Evolutionary conservation across 2,113 vertebrate genomes (phyloP).

Genomic region (Trochalopteron elliotii): DNA sequence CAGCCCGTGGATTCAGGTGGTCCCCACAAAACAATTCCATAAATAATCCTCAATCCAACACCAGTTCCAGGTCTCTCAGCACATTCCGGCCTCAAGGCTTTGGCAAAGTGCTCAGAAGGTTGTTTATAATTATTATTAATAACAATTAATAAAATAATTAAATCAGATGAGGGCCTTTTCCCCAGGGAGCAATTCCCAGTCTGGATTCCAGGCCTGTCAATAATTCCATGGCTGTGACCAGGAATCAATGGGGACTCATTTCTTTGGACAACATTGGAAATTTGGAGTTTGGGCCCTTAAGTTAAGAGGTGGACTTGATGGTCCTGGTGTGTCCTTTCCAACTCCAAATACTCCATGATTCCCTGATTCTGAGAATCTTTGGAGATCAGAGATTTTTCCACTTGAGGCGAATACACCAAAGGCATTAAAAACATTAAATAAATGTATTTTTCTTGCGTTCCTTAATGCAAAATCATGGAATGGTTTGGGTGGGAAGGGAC

Average conservation of each 20-base stretch:
- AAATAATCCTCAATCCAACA: not conserved
- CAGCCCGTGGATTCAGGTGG: not conserved
- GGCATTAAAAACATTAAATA: not conserved
- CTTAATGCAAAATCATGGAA: not conserved
- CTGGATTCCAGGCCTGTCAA: not conserved
- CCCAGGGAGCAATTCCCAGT: not conserved
- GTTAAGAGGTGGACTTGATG: not conserved
- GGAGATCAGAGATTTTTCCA: not conserved
- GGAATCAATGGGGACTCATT: accelerated
- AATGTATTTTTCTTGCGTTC: not conserved
- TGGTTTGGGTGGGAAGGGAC: not conserved
- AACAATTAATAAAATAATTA: not conserved
- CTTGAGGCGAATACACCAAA: accelerated
- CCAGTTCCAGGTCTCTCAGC: not conserved
- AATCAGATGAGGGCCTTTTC: not conserved
- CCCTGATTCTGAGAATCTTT: accelerated
- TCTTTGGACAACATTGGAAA: not conserved
- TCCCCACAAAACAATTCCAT: not conserved
- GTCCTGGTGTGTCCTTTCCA: not conserved
- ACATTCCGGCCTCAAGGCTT: not conserved
- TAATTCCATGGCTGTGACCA: not conserved
- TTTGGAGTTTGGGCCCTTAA: not conserved
- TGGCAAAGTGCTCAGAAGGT: not conserved
- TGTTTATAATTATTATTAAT: not conserved
- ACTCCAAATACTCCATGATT: not conserved